Conservation (phyloP, 37 sponge, comb jelly and placozoan species). For the Amphimedon queenslandica region DNA sequence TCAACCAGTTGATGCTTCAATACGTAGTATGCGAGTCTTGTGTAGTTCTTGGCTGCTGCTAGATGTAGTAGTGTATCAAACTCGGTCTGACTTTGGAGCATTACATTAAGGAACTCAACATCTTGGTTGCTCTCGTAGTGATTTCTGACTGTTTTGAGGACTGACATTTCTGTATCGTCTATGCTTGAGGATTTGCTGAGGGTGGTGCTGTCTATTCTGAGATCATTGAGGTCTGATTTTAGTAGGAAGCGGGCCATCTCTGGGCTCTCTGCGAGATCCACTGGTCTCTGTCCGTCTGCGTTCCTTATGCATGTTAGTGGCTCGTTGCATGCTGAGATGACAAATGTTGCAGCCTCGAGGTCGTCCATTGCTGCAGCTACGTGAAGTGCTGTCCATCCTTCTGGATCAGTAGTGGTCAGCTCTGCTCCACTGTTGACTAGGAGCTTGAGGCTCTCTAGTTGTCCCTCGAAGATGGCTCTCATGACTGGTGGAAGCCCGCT, state of each 20-base stretch:
- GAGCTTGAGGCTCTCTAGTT: slow-evolving; percentile 32
- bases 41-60: slow-evolving; percentile 66
- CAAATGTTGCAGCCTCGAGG: slow-evolving; percentile 47
- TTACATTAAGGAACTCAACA: slow-evolving; percentile 16
- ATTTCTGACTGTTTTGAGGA: slow-evolving; percentile 14
- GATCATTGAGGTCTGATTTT: slow-evolving; percentile 37
- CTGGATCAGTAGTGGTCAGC: slow-evolving; percentile 33
- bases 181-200: background rate
- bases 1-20: slow-evolving; percentile 8
- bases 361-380: slow-evolving; percentile 68
- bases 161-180: slow-evolving; percentile 7
- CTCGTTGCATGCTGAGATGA: slow-evolving; percentile 17
- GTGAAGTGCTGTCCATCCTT: slow-evolving; percentile 68
- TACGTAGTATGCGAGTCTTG: slow-evolving; percentile 38
- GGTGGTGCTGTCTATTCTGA: slow-evolving; percentile 5
- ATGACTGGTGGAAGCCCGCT: slow-evolving; percentile 56
- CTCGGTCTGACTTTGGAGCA: slow-evolving; percentile 29
- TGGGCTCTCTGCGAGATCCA: slow-evolving; percentile 57
- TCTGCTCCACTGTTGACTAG: slow-evolving; percentile 61
- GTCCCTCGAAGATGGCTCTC: slow-evolving; percentile 62
- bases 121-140: slow-evolving; percentile 17
- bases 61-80: slow-evolving; percentile 52
- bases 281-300: slow-evolving; percentile 56
- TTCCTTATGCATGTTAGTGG: slow-evolving; percentile 32
- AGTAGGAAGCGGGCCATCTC: slow-evolving; percentile 61